phyloP scores from a whole-genome alignment of 2,888 invertebrate species.

The Megalurothrips usitatus region DNA sequence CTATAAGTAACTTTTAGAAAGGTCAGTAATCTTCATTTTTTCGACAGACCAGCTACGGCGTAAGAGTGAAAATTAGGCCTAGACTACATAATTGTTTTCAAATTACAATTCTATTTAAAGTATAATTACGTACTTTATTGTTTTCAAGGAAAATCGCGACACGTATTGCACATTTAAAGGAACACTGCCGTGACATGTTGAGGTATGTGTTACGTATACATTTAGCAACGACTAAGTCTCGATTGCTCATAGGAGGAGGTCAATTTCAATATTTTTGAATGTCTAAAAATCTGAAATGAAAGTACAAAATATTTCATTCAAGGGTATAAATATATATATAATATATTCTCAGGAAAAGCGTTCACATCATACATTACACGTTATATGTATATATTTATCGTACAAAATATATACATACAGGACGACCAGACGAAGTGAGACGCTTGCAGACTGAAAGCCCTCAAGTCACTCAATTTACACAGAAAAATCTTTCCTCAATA shows the following conservation, averaged over 20 bases:
- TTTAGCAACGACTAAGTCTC: slow-evolving; percentile 1
- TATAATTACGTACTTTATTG: slow-evolving; percentile 15
- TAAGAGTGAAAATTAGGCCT: slow-evolving; percentile 25
- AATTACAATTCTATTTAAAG: slow-evolving; percentile 16
- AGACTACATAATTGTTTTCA: slow-evolving; percentile 12
- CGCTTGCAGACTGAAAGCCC: not conserved
- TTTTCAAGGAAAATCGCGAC: not conserved
- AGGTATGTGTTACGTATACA: slow-evolving; percentile 20
- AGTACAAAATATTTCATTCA: slow-evolving; percentile 24
- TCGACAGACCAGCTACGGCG: slow-evolving; percentile 11
- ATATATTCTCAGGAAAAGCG: slow-evolving; percentile 21
- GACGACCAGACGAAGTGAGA: slow-evolving; percentile 19
- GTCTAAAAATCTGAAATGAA: slow-evolving; percentile 17
- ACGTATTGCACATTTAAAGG: not conserved
- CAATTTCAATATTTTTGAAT: slow-evolving; percentile 3
- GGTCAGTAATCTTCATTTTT: slow-evolving; percentile 25
- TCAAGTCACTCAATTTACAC: slow-evolving; percentile 4
- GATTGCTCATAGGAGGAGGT: not conserved
- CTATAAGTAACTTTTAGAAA: slow-evolving; percentile 17
- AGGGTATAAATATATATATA: slow-evolving; percentile 21
- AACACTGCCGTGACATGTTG: not conserved
- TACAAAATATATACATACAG: slow-evolving; percentile 25
- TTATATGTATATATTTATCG: slow-evolving; percentile 21
- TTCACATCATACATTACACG: slow-evolving; percentile 12
- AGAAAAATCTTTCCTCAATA: slow-evolving; percentile 9